phyloP scores from a whole-genome alignment of 2,797 vertebrate species.

The Fistularia tabacaria region DNA sequence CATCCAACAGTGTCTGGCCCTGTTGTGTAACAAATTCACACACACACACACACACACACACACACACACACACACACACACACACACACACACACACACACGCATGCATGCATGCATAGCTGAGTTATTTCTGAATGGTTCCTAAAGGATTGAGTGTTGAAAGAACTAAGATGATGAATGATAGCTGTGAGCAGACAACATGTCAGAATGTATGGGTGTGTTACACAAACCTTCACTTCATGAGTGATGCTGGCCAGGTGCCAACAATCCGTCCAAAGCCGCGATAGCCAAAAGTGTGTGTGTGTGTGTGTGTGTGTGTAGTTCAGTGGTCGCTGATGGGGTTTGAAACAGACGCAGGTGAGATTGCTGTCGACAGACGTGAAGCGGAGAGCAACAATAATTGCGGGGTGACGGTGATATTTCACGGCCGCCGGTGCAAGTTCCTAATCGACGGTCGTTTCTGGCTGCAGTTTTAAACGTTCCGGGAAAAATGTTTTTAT shows the following conservation, averaged over 20 bases:
- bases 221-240: conserved; percentile 42
- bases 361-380: conserved; percentile 45
- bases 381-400: conserved; percentile 38
- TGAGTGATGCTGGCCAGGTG: conserved; percentile 45
- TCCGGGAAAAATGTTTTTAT: too few relatives aligned
- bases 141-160: conserved; percentile 18
- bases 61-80: too few relatives aligned
- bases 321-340: conserved; percentile 30
- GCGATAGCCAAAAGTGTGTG: too few relatives aligned
- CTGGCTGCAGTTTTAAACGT: too few relatives aligned
- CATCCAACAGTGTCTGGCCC: too few relatives aligned
- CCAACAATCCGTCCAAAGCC: conserved; percentile 19
- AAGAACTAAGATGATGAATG: conserved; percentile 45
- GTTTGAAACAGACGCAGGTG: conserved; percentile 42
- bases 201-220: conserved; percentile 31
- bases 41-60: too few relatives aligned
- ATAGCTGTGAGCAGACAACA: conserved; percentile 24
- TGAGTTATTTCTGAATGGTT: too few relatives aligned
- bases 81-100: too few relatives aligned
- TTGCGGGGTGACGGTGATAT: conserved; percentile 29
- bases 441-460: too few relatives aligned
- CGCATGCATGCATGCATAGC: too few relatives aligned
- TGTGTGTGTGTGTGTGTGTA: too few relatives aligned
- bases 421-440: conserved; percentile 1
- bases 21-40: too few relatives aligned